Evolutionary conservation across 1,140 invertebrate species (phyloP).

Genomic region (Diachasma alloeum): DNA sequence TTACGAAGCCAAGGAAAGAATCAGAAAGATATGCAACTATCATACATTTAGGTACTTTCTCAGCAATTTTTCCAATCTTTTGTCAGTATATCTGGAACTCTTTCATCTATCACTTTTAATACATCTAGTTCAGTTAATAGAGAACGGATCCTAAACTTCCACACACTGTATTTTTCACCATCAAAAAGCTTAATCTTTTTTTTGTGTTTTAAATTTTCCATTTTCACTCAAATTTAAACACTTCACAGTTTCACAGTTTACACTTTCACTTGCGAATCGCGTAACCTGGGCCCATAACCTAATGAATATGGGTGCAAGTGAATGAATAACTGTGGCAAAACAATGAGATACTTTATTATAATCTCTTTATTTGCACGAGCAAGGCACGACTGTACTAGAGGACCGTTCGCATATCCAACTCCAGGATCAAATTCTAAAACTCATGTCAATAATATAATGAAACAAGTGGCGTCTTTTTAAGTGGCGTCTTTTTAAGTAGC

Average conservation of each 20-base stretch:
- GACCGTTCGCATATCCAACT: too few relatives aligned
- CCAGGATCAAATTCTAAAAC: too few relatives aligned
- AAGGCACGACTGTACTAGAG: too few relatives aligned
- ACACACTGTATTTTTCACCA: conserved; percentile 45
- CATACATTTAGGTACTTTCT: conserved; percentile 46
- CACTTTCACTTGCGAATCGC: not conserved
- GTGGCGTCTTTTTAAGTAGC: too few relatives aligned
- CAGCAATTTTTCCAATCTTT: conserved; percentile 45
- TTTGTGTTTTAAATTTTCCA: conserved; percentile 38
- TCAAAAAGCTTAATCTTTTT: conserved; percentile 44
- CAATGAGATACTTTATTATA: too few relatives aligned
- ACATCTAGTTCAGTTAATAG: too few relatives aligned
- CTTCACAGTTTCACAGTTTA: not conserved
- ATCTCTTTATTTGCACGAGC: too few relatives aligned
- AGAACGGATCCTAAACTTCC: conserved; percentile 46
- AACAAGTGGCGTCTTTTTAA: too few relatives aligned
- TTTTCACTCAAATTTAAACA: conserved; percentile 11
- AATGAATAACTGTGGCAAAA: too few relatives aligned
- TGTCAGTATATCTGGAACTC: conserved; percentile 18
- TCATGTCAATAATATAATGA: too few relatives aligned
- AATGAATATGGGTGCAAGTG: conserved; percentile 15
- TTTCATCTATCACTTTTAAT: conserved; percentile 21
- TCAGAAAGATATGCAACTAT: conserved; percentile 55
- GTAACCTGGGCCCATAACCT: conserved; percentile 11
- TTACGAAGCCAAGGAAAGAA: conserved; percentile 49